Evolutionary conservation across 2,888 invertebrate species (phyloP), one percentile per base, ranked within the genome.

Genomic region (Shargacucullia verbasci): DNA sequence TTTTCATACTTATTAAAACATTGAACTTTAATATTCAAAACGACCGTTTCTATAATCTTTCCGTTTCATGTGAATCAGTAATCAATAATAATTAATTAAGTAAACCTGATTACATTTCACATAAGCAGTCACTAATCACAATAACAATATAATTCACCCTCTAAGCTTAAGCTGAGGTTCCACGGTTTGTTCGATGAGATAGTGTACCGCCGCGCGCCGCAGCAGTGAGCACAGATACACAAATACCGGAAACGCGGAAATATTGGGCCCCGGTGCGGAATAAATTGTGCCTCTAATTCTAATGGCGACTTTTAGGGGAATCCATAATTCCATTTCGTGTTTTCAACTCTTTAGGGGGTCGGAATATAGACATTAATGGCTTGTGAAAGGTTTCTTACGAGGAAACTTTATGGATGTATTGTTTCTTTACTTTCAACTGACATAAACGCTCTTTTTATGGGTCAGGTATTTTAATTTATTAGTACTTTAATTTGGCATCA

Each of bases 261-360:
- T 82, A 83, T 84, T 79, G 82, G 78, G 80, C 83, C 83, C 83
- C 81, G 78, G 78, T 81, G 84, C 79, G 77, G 82, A 87, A 88
- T 90, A 91, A 89, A 91, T 88, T 88, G 87, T 83, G 78, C 82
- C 81, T 88, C 83, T 89, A 90, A 91, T 89, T 90, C 89, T 88
- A 87, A 89, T 90, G 85, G 85, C 84, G 84, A 90, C 89, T 91
- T 91, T 90, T 87, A 90, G 91, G 92, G 91, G 90, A 89, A 86
- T 85, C 84, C 82, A 85, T 92, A 92, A 92, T 92, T 92, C 89
- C 88, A 91, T 93, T 92, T 86, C 86, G 86, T 91, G 90, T 89
- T 89, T 88, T 82, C 86, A 92, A 92, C 92, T 93, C 90, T 91
- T 93, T 92, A 82, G 85, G 90, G 90, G 89, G 86, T 83, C 80